Percentiles rank a stretch among this genome's conserved stretches.
phyloP scores from a whole-genome alignment of 2,888 invertebrate genomes.

The Euphydryas editha region DNA sequence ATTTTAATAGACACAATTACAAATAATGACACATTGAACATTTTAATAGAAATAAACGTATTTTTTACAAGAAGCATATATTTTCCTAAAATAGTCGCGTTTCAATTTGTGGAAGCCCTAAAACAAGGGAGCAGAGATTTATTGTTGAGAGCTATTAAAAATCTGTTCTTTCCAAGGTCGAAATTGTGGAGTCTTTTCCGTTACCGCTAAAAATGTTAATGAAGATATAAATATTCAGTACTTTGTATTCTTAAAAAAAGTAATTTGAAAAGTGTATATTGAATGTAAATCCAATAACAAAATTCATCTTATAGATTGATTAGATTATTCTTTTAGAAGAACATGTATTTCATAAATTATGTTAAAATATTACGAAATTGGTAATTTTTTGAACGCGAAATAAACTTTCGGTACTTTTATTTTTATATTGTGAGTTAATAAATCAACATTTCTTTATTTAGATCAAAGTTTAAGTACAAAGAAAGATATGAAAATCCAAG shows the following conservation, averaged over 20 bases:
- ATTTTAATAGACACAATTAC: neutral
- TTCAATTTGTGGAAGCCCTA: constrained; percentile 32
- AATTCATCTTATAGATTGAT: too few relatives aligned
- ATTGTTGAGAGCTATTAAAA: constrained; percentile 19
- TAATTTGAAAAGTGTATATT: too few relatives aligned
- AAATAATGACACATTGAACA: neutral
- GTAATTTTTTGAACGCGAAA: too few relatives aligned
- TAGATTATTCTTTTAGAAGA: too few relatives aligned
- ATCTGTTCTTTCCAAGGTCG: constrained; percentile 14
- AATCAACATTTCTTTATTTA: neutral
- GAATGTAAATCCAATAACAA: too few relatives aligned
- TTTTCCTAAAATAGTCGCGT: constrained; percentile 20
- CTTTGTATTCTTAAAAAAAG: neutral
- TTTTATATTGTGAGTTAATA: too few relatives aligned
- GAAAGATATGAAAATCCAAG: constrained; percentile 16
- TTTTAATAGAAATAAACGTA: constrained; percentile 5
- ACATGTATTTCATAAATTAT: too few relatives aligned
- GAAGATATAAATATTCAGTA: constrained; percentile 9
- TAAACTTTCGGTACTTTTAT: too few relatives aligned
- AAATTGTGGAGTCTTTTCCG: constrained; percentile 13
- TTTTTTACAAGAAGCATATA: constrained; percentile 24
- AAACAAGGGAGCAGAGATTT: constrained; percentile 29
- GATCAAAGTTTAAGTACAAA: neutral
- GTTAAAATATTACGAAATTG: too few relatives aligned
- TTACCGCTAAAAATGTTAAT: constrained; percentile 4